Conservation (phyloP, 2,113 vertebrate species). For the Taurulus bubalis region DNA sequence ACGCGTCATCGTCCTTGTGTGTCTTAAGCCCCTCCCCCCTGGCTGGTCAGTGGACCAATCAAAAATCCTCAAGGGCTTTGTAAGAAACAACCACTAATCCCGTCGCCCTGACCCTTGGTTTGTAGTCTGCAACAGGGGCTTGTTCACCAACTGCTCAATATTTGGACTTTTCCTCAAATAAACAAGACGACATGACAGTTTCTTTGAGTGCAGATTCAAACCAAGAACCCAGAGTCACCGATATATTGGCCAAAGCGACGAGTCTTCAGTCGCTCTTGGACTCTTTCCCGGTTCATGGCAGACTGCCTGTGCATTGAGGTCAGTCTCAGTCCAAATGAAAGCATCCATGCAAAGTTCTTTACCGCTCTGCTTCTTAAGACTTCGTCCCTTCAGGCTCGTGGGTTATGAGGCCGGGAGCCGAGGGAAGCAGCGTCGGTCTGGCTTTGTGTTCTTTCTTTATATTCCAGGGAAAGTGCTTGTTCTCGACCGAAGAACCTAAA, state of each 20-base stretch:
- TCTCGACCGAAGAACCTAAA: constrained; percentile 15
- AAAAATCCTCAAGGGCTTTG: constrained; percentile 76
- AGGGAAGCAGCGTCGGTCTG: constrained; percentile 18
- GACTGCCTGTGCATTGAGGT: neutral
- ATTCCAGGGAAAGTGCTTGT: constrained; percentile 4
- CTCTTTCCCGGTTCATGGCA: constrained; percentile 21
- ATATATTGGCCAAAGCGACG: neutral
- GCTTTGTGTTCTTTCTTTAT: constrained; percentile 18
- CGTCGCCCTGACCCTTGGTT: constrained; percentile 31
- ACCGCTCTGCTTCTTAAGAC: neutral
- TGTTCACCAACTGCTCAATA: neutral
- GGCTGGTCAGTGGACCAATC: constrained; percentile 72
- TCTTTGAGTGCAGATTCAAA: constrained; percentile 6
- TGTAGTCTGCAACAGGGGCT: too few relatives aligned
- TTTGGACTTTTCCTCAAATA: constrained; percentile 7
- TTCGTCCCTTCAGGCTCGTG: too few relatives aligned
- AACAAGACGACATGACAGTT: neutral
- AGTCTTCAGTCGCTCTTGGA: constrained; percentile 5
- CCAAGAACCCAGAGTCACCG: constrained; percentile 7
- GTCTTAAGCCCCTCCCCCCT: constrained; percentile 55
- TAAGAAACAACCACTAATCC: constrained; percentile 61
- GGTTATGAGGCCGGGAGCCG: constrained; percentile 18
- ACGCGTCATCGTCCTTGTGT: constrained; percentile 30
- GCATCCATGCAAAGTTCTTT: neutral
- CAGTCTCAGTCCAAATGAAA: constrained; percentile 25